phyloP scores from a whole-genome alignment of 2,888 invertebrate genomes.

The Minunthozetes semirufus region DNA sequence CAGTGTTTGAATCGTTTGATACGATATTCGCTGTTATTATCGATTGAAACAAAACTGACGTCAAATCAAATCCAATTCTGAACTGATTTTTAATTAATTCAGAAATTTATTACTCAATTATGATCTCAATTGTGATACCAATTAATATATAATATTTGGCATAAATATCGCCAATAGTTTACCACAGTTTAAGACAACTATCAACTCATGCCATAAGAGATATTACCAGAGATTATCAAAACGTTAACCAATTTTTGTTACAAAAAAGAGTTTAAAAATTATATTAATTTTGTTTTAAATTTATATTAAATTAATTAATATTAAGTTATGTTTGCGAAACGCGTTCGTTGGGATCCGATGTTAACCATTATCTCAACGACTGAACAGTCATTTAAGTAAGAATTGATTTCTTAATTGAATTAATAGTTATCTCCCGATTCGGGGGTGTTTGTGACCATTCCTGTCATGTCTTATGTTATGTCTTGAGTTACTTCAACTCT shows the following conservation, averaged over 20 bases:
- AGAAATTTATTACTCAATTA: no score
- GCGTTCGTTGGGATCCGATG: slow-evolving; percentile 7
- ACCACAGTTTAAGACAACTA: no score
- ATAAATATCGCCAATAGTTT: no score
- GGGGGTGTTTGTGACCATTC: not conserved
- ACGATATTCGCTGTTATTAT: not conserved
- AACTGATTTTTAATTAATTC: no score
- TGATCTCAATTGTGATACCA: no score
- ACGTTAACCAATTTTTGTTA: no score
- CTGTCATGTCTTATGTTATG: not conserved
- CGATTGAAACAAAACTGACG: no score
- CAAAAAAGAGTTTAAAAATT: not conserved
- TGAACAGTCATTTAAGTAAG: not conserved
- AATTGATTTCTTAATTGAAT: not conserved
- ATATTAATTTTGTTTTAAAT: not conserved
- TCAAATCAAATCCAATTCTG: no score
- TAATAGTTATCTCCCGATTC: no score
- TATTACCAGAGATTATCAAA: not conserved
- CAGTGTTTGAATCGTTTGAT: not conserved
- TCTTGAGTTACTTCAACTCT: no score
- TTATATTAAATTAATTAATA: not conserved
- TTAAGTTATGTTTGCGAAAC: not conserved
- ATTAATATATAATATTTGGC: no score
- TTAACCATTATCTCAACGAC: not conserved
- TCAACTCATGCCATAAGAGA: no score